Base-by-base conservation (phyloP, 2,888 invertebrate species). In the Cancer borealis region DNA sequence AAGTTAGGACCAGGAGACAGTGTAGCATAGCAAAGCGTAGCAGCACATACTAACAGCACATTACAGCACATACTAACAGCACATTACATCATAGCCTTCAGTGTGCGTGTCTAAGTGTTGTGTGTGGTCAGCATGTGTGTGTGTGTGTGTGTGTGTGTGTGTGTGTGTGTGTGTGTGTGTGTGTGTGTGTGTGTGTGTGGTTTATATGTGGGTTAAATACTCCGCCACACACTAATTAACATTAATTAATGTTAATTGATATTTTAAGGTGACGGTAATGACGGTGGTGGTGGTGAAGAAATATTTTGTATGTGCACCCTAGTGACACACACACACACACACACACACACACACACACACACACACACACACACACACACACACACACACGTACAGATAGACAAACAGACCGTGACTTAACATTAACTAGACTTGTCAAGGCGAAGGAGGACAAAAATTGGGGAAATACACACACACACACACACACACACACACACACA, bases 91-190 rank as follows among this genome's bases (percentile, higher is more conserved):
- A 54, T 17, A 54, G 12, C 14, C 12, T 12, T 54, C 54, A 10
- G 8, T 8, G 54, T 54, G 54, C 17, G 54, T 54, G 54, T 54
- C 2, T 54, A 17, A 17, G 54, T 54, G 54, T 54, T 88, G 45
- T 45, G 45, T 39, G 39, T 17, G 39, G n/a, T 10, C 17, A 2
- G 84, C 10, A 21, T 26, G 89, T 46, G 89, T 89, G 89, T 89
- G 49, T 54, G 54, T 54, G 54, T 54, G 54, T 54, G 54, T 54
- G 54, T 54, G 54, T 88, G 88, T 88, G 88, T 88, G 88, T 88
- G 14, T 46, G 46, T 88, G 88, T 88, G 88, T 88, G 88, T 88
- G 88, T 88, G 88, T 88, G 88, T 88, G 88, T 88, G 88, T 88
- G 88, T 88, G 88, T 88, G 88, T 88, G 88, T 88, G 88, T 88